Evolutionary conservation across 2,113 vertebrate genomes (phyloP).

Genomic region (Ceuthmochares aereus): DNA sequence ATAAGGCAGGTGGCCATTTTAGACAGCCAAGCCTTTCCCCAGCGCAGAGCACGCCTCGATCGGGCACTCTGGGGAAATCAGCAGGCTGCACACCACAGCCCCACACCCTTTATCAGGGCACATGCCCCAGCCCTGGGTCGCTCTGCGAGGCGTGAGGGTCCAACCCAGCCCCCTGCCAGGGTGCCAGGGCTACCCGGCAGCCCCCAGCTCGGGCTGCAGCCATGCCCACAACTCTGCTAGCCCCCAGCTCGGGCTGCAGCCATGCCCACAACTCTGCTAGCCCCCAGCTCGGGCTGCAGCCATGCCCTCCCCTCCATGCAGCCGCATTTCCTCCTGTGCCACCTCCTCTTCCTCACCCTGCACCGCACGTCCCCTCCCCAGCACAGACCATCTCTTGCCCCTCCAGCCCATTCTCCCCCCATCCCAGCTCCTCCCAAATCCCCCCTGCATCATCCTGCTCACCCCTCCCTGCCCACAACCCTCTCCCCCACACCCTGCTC

Average conservation of each 20-base stretch:
- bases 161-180: not conserved
- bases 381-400: not conserved
- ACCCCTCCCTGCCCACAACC: no score
- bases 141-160: not conserved
- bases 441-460: no score
- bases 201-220: not conserved
- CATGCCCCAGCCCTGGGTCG: not conserved
- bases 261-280: no score
- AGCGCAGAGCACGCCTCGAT: not conserved
- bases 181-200: not conserved
- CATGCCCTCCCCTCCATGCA: not conserved
- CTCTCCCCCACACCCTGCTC: no score
- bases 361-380: not conserved
- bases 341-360: not conserved
- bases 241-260: no score
- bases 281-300: no score
- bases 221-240: not conserved
- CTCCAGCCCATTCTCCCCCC: not conserved
- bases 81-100: not conserved
- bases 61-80: rapidly evolving
- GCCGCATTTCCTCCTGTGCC: not conserved
- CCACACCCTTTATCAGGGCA: no score
- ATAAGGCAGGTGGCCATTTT: not conserved
- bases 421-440: no score
- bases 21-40: not conserved